Conservation (phyloP, 2,888 invertebrate genomes). For the Brachyptera risi region DNA sequence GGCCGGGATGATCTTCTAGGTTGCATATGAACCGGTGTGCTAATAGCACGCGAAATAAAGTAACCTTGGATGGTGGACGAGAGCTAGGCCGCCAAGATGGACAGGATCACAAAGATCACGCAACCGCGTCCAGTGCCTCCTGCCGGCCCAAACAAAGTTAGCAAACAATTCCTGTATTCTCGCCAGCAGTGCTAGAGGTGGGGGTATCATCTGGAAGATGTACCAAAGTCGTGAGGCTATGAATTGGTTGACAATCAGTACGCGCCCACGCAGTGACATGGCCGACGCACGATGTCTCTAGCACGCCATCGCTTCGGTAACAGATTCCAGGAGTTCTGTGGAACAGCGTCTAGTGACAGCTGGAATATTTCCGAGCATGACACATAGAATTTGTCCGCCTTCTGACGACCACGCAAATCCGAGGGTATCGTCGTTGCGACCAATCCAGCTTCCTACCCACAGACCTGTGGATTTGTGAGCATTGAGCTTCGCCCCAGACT, state of each 20-base stretch:
- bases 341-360: background rate
- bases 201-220: background rate
- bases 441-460: slow-evolving; percentile 16
- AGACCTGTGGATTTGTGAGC: slow-evolving; percentile 4
- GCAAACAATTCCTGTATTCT: slow-evolving; percentile 5
- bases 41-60: slow-evolving; percentile 6
- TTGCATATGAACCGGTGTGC: background rate
- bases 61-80: slow-evolving; percentile 14
- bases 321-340: background rate
- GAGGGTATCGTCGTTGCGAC: background rate
- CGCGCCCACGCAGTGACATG: slow-evolving; percentile 10
- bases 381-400: slow-evolving; percentile 10
- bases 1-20: background rate
- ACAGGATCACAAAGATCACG: slow-evolving; percentile 12
- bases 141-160: slow-evolving; percentile 19
- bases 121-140: slow-evolving; percentile 10
- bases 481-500: slow-evolving; percentile 13
- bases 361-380: background rate
- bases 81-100: slow-evolving; percentile 13
- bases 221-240: slow-evolving; percentile 20
- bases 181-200: background rate
- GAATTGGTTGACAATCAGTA: slow-evolving; percentile 21
- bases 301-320: background rate
- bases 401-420: slow-evolving; percentile 7
- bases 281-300: background rate